A percentile compares a stretch with the other conserved stretches of the same genome.
These are phyloP conservation scores for Danaus melanippus DNA, from an alignment of 1,140 invertebrate genomes.

Conservation along the genomic window DNA sequence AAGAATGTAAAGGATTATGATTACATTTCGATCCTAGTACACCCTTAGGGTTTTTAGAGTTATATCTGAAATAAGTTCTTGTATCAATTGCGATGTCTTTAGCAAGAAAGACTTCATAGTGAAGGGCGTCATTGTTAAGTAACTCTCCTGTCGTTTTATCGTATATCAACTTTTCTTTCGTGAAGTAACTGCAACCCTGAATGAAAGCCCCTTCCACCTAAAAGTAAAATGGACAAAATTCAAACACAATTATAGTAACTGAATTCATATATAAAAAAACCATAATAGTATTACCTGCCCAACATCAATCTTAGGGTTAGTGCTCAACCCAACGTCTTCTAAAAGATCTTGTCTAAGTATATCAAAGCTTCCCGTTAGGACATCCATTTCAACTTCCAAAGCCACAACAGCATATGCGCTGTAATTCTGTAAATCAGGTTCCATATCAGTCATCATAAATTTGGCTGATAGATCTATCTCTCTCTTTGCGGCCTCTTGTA, in stretches of 20 bases:
- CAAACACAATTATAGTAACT: neutral
- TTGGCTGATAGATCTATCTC: slow-evolving; percentile 77
- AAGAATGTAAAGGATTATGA: neutral
- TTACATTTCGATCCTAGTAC: slow-evolving; percentile 87
- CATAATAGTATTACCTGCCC: slow-evolving; percentile 75
- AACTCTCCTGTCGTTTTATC: slow-evolving; percentile 77
- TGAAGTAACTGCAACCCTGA: slow-evolving; percentile 89
- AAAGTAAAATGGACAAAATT: neutral
- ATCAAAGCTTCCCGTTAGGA: slow-evolving; percentile 79
- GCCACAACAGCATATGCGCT: slow-evolving; percentile 77
- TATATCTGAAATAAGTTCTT: slow-evolving; percentile 81
- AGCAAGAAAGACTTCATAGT: slow-evolving; percentile 85
- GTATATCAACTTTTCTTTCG: slow-evolving; percentile 79
- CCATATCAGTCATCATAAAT: slow-evolving; percentile 69
- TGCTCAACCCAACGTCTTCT: slow-evolving; percentile 79
- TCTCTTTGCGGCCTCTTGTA: slow-evolving; percentile 72
- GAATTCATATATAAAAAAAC: slow-evolving; percentile 8
- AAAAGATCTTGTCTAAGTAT: slow-evolving; percentile 80
- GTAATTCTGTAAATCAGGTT: slow-evolving; percentile 56
- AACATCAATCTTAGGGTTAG: slow-evolving; percentile 85
- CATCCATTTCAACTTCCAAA: slow-evolving; percentile 80
- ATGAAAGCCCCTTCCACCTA: slow-evolving; percentile 84
- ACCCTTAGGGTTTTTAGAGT: slow-evolving; percentile 80
- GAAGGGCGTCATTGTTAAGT: slow-evolving; percentile 84
- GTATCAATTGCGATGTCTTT: slow-evolving; percentile 90